Evolutionary conservation across 2,888 invertebrate species (phyloP), one percentile per base, ranked within the genome.

Genomic region (Drosophila lacicola): DNA sequence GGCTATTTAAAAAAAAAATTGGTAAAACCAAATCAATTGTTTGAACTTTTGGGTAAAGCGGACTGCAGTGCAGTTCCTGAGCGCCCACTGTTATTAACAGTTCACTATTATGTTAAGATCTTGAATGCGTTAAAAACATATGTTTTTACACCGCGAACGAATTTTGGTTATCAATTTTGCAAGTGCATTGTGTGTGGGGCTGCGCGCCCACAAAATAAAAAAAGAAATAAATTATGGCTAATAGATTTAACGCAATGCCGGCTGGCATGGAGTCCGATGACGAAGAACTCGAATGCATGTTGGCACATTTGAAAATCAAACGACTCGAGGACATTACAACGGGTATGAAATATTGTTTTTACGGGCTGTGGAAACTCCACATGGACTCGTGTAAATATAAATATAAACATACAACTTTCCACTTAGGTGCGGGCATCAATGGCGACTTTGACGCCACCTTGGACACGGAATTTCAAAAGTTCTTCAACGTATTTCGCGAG

Each of bases 281-380:
- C 0, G 82, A 87, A 1, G 69, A 82, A 36, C 61, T 91, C 21
- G 87, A 86, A 4, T 60, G 58, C n/a, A 60, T 82, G 37, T 45
- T 74, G 61, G 69, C 87, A 54, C 82, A 89, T 55, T 72, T 92
- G 25, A 92, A 92, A 82, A 92, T 92, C 51, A 92, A 91, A 42
- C 88, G 92, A 37, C 82, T 92, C 58, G 91, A 91, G 42, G 91
- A 92, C 76, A 92, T 92, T 42, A 92, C 91, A 67, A 78, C 65
- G 56, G 88, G 84, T 37, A 91, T 84, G 51, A 3, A 41, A 0
- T 9, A n/a, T 13, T 37, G 11, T 34, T n/a, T 4, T 8, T 2
- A 4, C 10, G 3, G 0, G 29, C 8, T 8, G n/a, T 6, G 8
- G 29, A 1, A 29, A 8, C 29, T 29, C 29, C 36, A 17, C n/a